Base-by-base conservation (phyloP, 2,797 vertebrate genomes). In the Euthynnus affinis region DNA sequence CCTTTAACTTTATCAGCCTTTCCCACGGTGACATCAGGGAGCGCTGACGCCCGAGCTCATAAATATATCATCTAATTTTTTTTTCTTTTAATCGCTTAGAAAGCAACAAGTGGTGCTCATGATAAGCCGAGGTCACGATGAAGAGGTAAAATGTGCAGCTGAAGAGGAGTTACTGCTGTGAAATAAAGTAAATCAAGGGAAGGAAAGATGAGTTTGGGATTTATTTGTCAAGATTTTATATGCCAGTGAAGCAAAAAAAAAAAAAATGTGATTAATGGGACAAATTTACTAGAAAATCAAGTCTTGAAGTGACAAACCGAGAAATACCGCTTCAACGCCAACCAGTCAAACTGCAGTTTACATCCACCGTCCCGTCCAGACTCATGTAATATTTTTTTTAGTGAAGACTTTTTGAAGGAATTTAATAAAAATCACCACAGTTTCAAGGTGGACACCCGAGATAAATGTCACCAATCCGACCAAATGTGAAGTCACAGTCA, bases 1-100 rank as follows among this genome's bases (percentile, higher is more conserved):
- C 46, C 70, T 67, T 18, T 40, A 42, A 53, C 71, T 59, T 25
- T 10, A 46, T 32, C 22, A 52, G 65, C 74, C 62, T 59, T 58
- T 77, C 76, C 64, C 61, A 22, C 22, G 0, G 23, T 18, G 52
- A 71, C 73, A 58, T 1, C 13, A 15, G 10, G n/a, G 8, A 42
- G 53, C 60, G 4, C 20, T 0, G 15, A 51, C 1, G 15, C 23
- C 64, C 10, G 6, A 29, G 42, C 44, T 44, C 57, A 17, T 46
- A 29, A 59, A 62, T 53, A 53, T 65, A 27, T 51, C 42, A 18
- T 77, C 37, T 37, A 44, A 64, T 73, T 0, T 48, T 65, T n/a
- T 42, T n/a, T n/a, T n/a, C n/a, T n/a, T n/a, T n/a, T n/a, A n/a
- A 52, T 74, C 70, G 51, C 59, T 51, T 20, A 2, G 56, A 27